A percentile compares a stretch with the other conserved stretches of the same genome.
These are phyloP conservation scores for Girardinus metallicus DNA, from an alignment of 2,797 vertebrate species.

Conservation along the genomic window DNA sequence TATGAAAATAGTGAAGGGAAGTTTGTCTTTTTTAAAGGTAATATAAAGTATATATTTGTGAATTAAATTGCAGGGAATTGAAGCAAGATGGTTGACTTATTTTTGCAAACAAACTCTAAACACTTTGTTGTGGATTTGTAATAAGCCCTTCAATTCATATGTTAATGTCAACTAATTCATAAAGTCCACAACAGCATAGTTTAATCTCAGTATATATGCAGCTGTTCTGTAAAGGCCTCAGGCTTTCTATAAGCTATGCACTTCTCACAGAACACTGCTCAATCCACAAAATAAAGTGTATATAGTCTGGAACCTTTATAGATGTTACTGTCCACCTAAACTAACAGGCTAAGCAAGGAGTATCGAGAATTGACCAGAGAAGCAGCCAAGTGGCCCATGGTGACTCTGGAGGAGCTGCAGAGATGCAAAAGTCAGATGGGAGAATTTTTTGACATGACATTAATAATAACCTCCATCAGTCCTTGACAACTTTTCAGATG, in stretches of 20 bases:
- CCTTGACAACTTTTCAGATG: background rate
- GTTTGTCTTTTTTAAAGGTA: slow-evolving; percentile 99
- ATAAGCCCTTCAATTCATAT: background rate
- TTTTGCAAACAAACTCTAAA: background rate
- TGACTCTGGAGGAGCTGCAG: background rate
- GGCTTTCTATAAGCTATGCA: background rate
- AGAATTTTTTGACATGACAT: background rate
- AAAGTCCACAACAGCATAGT: background rate
- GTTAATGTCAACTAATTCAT: background rate
- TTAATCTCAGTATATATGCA: background rate
- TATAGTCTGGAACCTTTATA: background rate
- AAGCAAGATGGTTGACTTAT: background rate
- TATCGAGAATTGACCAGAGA: background rate
- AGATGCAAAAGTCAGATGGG: background rate
- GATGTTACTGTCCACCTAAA: background rate
- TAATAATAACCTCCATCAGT: background rate
- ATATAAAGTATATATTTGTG: slow-evolving; percentile 38
- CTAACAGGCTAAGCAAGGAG: background rate
- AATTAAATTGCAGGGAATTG: background rate
- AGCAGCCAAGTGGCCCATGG: background rate
- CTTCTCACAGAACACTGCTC: background rate
- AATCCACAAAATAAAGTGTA: background rate
- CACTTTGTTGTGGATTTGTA: background rate
- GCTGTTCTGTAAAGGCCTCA: background rate
- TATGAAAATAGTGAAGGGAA: slow-evolving; percentile 98